Percentiles rank a stretch among this genome's conserved stretches.
Evolutionary conservation across 2,888 invertebrate genomes (phyloP).

Genomic region (Nowickia ferox): DNA sequence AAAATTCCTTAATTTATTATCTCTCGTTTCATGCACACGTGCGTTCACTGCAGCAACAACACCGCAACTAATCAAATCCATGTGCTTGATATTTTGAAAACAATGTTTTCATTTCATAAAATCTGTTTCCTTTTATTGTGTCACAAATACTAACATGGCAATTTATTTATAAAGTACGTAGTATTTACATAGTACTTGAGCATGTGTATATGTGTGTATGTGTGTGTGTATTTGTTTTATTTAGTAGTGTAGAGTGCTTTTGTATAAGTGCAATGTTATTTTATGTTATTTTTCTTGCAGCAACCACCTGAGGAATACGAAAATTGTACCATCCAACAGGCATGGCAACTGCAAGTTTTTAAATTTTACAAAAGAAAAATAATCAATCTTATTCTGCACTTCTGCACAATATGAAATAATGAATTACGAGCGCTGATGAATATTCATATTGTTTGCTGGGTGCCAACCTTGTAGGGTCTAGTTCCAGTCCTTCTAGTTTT

Average conservation of each 20-base stretch:
- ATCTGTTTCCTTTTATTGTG: constrained; percentile 14
- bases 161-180: not conserved
- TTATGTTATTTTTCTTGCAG: constrained; percentile 73
- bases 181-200: not conserved
- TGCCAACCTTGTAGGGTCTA: no score
- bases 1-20: not conserved
- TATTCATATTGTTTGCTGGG: no score
- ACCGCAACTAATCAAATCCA: constrained; percentile 62
- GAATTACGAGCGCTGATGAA: no score
- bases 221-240: constrained; percentile 48
- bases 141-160: not conserved
- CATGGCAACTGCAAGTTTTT: no score
- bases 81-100: constrained; percentile 61
- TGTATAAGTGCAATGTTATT: constrained; percentile 50
- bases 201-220: constrained; percentile 3
- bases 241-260: not conserved
- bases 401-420: no score
- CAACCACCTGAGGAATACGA: constrained; percentile 77
- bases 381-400: no score
- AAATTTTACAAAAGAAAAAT: no score
- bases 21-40: constrained; percentile 60
- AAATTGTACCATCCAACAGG: constrained; percentile 12
- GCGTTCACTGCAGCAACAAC: constrained; percentile 67
- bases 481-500: no score
- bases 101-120: constrained; percentile 30